Percentiles rank a stretch among this genome's conserved stretches.
Conservation (phyloP, 2,797 vertebrate genomes). For the Pangasius macronema region DNA sequence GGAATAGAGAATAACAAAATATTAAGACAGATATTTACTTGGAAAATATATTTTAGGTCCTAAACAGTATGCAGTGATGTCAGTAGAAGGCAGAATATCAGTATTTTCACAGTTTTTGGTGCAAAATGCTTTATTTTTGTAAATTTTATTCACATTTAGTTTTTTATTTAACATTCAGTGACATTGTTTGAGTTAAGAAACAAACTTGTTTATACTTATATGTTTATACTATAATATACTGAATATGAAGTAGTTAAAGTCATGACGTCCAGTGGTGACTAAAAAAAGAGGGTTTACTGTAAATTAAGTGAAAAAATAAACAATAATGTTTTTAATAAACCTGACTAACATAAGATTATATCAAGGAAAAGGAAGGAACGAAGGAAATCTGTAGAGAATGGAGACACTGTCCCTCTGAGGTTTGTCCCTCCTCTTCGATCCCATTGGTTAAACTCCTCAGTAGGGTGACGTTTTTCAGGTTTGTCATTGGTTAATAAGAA, state of each 20-base stretch:
- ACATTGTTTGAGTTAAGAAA: too few species aligned
- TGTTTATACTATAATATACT: neutral
- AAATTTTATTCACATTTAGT: neutral
- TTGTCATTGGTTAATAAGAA: neutral
- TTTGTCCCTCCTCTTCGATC: constrained; percentile 8
- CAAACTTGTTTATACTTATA: neutral
- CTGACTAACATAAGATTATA: too few species aligned
- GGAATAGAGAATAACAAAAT: too few species aligned
- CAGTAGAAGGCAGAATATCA: neutral
- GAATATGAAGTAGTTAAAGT: neutral
- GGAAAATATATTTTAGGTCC: too few species aligned
- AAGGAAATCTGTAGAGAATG: neutral
- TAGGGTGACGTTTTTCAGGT: neutral
- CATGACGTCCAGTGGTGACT: neutral
- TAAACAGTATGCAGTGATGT: neutral
- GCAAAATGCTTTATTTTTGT: neutral
- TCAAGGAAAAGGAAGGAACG: neutral
- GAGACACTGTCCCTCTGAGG: neutral
- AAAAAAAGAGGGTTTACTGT: neutral
- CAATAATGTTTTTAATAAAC: neutral
- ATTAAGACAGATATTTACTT: too few species aligned
- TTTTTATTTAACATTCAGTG: too few species aligned
- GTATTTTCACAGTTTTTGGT: neutral
- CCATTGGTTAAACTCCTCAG: neutral
- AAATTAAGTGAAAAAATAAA: neutral